phyloP scores from a whole-genome alignment of 2,113 vertebrate genomes.

The Clupea harengus region DNA sequence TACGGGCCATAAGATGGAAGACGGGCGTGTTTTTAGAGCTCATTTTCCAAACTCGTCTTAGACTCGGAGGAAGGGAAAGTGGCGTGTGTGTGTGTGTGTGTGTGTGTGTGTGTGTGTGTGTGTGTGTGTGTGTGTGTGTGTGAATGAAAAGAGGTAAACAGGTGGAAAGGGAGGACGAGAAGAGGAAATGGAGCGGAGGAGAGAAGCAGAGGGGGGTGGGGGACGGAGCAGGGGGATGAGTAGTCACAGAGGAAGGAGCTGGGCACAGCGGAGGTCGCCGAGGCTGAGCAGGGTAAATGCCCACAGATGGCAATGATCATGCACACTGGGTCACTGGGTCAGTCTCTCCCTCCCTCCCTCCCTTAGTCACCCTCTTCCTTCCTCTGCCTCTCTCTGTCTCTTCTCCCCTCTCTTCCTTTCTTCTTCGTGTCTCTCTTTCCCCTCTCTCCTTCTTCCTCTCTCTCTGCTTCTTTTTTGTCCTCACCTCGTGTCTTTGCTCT shows the following conservation, averaged over 20 bases:
- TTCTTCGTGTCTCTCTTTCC: not conserved
- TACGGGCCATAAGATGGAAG: not conserved
- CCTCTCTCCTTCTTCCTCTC: not conserved
- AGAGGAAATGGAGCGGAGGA: not conserved
- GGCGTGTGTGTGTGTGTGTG: not conserved
- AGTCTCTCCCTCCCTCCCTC: not conserved
- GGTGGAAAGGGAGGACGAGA: not conserved
- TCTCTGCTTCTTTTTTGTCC: not conserved
- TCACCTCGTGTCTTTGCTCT: not conserved
- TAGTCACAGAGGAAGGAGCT: not conserved
- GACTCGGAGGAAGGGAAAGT: not conserved
- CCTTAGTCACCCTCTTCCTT: not conserved
- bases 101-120: too few species aligned
- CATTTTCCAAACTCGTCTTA: not conserved
- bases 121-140: not conserved
- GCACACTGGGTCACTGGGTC: not conserved
- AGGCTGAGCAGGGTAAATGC: not conserved
- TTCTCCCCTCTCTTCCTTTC: not conserved
- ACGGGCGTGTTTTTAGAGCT: not conserved
- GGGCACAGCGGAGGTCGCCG: not conserved
- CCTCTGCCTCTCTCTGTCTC: not conserved
- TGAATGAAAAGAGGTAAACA: not conserved
- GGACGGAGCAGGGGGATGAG: too few species aligned
- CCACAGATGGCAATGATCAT: not conserved
- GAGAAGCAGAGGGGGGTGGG: too few species aligned